phyloP scores from a whole-genome alignment of 1,140 invertebrate species.

The Amphibalanus amphitrite region DNA sequence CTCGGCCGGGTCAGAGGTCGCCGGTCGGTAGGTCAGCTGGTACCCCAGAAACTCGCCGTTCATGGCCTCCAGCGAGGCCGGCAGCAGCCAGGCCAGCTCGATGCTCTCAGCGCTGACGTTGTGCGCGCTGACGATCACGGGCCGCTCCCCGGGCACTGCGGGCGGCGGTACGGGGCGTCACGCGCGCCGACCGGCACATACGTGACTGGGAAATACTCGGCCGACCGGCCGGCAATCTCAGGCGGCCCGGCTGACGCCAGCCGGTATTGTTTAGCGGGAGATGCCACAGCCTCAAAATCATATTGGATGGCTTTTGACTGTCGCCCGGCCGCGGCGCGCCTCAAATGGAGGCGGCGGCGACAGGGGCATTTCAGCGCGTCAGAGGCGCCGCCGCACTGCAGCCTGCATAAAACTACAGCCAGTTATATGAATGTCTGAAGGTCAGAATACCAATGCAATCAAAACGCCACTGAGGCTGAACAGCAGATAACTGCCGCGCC shows the following conservation, averaged over 20 bases:
- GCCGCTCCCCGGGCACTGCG: background rate
- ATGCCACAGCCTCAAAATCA: background rate
- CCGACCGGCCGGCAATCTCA: too few species aligned
- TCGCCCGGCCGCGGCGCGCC: too few species aligned
- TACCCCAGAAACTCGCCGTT: conserved; percentile 3
- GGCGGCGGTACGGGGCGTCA: background rate
- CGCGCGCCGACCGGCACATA: too few species aligned
- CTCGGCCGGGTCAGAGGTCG: background rate
- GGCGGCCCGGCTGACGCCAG: background rate
- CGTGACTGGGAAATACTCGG: too few species aligned
- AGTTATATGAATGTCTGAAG: background rate
- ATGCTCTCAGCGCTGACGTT: background rate
- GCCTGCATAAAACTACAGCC: background rate
- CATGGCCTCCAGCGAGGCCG: background rate
- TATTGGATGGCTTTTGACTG: background rate
- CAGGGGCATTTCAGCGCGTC: background rate
- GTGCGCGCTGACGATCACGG: background rate
- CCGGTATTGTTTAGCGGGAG: background rate
- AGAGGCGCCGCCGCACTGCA: background rate
- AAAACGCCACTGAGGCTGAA: conserved; percentile 2
- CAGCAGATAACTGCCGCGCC: background rate
- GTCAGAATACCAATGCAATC: background rate
- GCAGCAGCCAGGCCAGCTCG: background rate
- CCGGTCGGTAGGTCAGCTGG: conserved; percentile 2
- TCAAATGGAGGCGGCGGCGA: background rate